Evolutionary conservation across 2,888 invertebrate species (phyloP).

Genomic region (Mesoligia furuncula): DNA sequence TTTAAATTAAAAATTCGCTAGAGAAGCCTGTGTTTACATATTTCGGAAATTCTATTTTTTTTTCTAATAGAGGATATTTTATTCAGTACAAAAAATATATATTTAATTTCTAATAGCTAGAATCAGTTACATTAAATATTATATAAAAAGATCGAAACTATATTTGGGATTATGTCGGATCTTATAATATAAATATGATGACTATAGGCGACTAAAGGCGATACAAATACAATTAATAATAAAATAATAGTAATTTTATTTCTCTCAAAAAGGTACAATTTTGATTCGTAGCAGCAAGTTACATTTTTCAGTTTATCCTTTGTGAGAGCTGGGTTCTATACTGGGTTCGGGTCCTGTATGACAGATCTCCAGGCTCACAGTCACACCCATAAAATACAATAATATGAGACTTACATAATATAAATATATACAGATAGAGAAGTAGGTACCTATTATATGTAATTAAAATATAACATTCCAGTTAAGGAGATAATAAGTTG

Average conservation of each 20-base stretch:
- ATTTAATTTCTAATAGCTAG: slow-evolving; percentile 35
- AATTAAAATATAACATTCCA: slow-evolving; percentile 40
- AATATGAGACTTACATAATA: slow-evolving; percentile 15
- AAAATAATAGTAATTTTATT: too few relatives aligned
- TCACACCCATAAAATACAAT: not conserved
- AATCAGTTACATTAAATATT: slow-evolving; percentile 20
- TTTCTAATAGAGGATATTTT: slow-evolving; percentile 4
- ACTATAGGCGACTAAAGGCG: slow-evolving; percentile 7
- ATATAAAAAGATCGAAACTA: slow-evolving; percentile 34
- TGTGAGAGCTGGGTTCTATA: too few relatives aligned
- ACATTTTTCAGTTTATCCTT: too few relatives aligned
- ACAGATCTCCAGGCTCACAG: too few relatives aligned
- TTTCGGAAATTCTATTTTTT: not conserved
- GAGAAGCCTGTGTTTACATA: slow-evolving; percentile 12
- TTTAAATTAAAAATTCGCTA: slow-evolving; percentile 16
- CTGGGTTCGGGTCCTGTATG: too few relatives aligned
- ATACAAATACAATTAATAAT: slow-evolving; percentile 7
- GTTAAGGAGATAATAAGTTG: slow-evolving; percentile 22
- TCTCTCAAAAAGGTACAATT: too few relatives aligned
- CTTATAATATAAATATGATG: slow-evolving; percentile 13
- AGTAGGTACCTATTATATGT: slow-evolving; percentile 23
- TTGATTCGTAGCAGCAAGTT: too few relatives aligned
- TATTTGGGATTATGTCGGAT: slow-evolving; percentile 29
- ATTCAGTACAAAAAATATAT: slow-evolving; percentile 45
- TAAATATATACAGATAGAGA: slow-evolving; percentile 30